These are phyloP conservation scores for Noctua fimbriata DNA, from an alignment of 2,888 invertebrate genomes.

Conservation along the genomic window DNA sequence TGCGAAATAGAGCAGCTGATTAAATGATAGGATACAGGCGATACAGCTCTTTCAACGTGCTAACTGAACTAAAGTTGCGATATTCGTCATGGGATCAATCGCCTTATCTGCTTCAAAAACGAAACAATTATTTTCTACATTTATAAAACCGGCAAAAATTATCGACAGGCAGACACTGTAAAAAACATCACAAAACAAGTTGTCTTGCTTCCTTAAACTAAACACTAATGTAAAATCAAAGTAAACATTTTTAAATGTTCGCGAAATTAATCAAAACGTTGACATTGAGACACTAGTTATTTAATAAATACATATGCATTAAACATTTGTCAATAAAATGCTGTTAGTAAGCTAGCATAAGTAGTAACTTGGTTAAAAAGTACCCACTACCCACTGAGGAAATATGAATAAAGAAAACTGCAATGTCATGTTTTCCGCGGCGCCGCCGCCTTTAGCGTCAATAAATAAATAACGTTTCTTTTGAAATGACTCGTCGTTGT, in stretches of 20 bases:
- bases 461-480: constrained; percentile 39
- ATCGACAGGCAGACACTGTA: background rate
- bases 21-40: background rate
- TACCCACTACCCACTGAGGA: constrained; percentile 1
- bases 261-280: constrained; percentile 43
- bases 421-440: constrained; percentile 69
- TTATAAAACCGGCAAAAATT: background rate
- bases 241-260: constrained; percentile 34
- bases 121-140: background rate
- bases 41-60: background rate
- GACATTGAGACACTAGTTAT: constrained; percentile 41
- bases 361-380: background rate
- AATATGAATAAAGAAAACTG: constrained; percentile 69
- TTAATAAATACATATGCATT: constrained; percentile 30
- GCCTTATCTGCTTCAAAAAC: constrained; percentile 5
- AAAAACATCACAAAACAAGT: background rate
- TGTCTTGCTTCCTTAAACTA: constrained; percentile 26
- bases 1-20: background rate
- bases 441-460: constrained; percentile 39
- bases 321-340: constrained; percentile 45
- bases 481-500: constrained; percentile 38
- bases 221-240: constrained; percentile 28
- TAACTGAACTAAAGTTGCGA: background rate
- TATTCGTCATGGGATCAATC: background rate
- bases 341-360: constrained; percentile 6